These are phyloP conservation scores for Lagodon rhomboides DNA, from an alignment of 2,797 vertebrate species.

Conservation along the genomic window DNA sequence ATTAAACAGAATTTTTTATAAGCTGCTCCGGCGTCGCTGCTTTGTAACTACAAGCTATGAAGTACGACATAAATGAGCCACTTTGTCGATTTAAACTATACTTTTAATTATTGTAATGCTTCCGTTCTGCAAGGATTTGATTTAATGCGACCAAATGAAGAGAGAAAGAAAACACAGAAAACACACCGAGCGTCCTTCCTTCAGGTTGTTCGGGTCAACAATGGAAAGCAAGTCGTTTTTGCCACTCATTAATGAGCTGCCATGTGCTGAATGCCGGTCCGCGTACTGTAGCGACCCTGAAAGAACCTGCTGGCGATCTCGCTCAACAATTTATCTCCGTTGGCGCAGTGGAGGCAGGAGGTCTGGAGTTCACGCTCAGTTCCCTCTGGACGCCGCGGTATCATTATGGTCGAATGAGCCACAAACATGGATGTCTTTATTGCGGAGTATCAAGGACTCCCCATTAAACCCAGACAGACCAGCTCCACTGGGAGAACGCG, in stretches of 20 bases:
- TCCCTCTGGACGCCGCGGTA: slow-evolving; percentile 42
- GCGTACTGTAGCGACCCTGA: slow-evolving; percentile 50
- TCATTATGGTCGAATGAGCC: slow-evolving; percentile 55
- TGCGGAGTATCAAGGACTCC: slow-evolving; percentile 37
- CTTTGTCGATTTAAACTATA: background rate
- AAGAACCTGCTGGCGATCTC: slow-evolving; percentile 43
- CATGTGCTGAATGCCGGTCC: slow-evolving; percentile 28
- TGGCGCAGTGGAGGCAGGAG: slow-evolving; percentile 22
- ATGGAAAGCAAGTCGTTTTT: slow-evolving; percentile 14
- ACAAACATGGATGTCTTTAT: slow-evolving; percentile 55
- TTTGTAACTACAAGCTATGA: background rate
- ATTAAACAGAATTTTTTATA: background rate
- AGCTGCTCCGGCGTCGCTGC: background rate
- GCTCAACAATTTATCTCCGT: slow-evolving; percentile 60
- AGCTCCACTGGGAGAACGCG: slow-evolving; percentile 27
- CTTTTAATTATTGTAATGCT: background rate
- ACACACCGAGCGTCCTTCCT: background rate
- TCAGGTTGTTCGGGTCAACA: slow-evolving; percentile 43
- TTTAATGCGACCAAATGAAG: no score
- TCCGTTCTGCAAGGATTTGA: background rate
- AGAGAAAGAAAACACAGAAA: background rate
- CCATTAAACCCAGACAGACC: slow-evolving; percentile 42
- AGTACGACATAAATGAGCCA: background rate
- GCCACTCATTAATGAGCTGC: slow-evolving; percentile 57
- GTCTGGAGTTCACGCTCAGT: slow-evolving; percentile 41